Percentiles rank a stretch among this genome's conserved stretches.
Evolutionary conservation across 1,140 invertebrate species (phyloP).

Genomic region (Drosophila sp.): DNA sequence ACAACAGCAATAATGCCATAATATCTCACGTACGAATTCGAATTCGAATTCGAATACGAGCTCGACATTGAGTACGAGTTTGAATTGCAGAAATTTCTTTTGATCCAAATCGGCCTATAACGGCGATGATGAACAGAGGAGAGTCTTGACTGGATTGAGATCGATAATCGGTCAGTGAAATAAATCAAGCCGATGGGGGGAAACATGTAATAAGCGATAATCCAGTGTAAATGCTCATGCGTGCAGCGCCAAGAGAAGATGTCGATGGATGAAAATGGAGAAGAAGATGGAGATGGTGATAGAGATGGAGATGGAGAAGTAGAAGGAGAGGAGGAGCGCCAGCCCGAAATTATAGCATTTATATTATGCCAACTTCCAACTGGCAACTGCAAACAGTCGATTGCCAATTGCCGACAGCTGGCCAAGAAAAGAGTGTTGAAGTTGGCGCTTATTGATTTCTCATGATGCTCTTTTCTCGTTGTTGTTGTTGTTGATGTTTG

Average conservation of each 20-base stretch:
- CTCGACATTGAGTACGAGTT: background rate
- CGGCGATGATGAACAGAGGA: constrained; percentile 3
- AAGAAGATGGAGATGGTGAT: constrained; percentile 3
- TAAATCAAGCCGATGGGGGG: constrained; percentile 38
- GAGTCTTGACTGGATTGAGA: constrained; percentile 7
- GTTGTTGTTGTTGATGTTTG: too few species aligned
- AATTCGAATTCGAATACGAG: background rate
- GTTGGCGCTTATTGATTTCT: constrained; percentile 62
- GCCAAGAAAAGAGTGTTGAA: constrained; percentile 30
- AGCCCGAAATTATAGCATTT: constrained; percentile 52
- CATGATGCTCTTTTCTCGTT: constrained; percentile 7
- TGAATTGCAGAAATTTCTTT: constrained; percentile 29
- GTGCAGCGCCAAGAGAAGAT: constrained; percentile 40
- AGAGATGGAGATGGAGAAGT: constrained; percentile 9
- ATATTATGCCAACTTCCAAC: constrained; percentile 21
- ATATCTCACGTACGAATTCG: constrained; percentile 39
- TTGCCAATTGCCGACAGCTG: constrained; percentile 16
- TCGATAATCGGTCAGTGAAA: constrained; percentile 39
- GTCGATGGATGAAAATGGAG: background rate
- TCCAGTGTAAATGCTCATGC: constrained; percentile 57
- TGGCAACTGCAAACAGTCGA: constrained; percentile 28
- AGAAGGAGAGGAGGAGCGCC: constrained; percentile 13
- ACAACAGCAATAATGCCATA: constrained; percentile 18
- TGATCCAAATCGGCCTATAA: constrained; percentile 31
- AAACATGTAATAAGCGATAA: constrained; percentile 57